A percentile compares a stretch with the other conserved stretches of the same genome.
These are phyloP conservation scores for Volucella bombylans DNA, from an alignment of 2,888 invertebrate genomes.

Conservation along the genomic window DNA sequence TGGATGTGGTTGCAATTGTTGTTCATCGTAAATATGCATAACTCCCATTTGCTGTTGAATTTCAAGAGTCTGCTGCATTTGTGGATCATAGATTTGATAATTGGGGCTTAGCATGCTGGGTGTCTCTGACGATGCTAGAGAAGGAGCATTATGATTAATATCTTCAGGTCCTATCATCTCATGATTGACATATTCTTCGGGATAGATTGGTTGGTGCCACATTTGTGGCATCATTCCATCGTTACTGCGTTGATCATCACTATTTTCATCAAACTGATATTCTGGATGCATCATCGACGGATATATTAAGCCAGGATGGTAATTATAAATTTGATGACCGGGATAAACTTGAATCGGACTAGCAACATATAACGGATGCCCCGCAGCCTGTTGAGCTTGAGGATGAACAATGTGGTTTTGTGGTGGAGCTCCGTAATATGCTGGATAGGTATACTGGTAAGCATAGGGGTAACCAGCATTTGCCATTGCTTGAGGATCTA, in stretches of 20 bases:
- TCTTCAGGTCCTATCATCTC: conserved; percentile 77
- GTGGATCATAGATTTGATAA: conserved; percentile 80
- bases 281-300: conserved; percentile 79
- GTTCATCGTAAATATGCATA: conserved; percentile 81
- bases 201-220: conserved; percentile 80
- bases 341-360: conserved; percentile 79
- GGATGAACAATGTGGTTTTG: conserved; percentile 79
- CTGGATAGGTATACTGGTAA: conserved; percentile 77
- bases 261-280: conserved; percentile 79
- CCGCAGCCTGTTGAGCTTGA: conserved; percentile 81
- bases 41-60: conserved; percentile 81
- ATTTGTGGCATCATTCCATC: conserved; percentile 77
- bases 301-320: conserved; percentile 78
- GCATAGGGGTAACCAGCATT: conserved; percentile 76
- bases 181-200: conserved; percentile 79
- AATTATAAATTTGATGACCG: conserved; percentile 78
- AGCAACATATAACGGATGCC: conserved; percentile 78
- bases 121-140: conserved; percentile 80
- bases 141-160: conserved; percentile 80
- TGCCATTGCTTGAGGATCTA: conserved; percentile 76
- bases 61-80: conserved; percentile 78
- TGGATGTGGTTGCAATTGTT: conserved; percentile 74
- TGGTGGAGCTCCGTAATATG: conserved; percentile 76
- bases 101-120: conserved; percentile 81
- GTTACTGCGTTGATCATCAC: conserved; percentile 77